Conservation (phyloP, 2,888 invertebrate genomes). For the Rhagonycha lutea region DNA sequence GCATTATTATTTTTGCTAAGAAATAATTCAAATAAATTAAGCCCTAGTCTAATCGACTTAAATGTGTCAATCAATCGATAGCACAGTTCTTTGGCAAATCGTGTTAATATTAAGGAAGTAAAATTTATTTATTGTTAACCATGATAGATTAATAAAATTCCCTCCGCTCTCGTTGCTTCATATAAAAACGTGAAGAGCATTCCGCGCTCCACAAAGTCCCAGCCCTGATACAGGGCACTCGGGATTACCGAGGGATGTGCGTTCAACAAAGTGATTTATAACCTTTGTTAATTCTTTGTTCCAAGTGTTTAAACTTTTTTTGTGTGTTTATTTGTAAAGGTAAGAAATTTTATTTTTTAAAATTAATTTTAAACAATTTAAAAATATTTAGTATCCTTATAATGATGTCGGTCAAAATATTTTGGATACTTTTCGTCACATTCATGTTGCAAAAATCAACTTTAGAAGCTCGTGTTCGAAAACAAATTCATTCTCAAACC, state of each 20-base stretch:
- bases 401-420: constrained; percentile 25
- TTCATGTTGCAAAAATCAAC: constrained; percentile 38
- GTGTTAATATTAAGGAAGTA: constrained; percentile 21
- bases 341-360: neutral
- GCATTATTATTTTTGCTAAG: neutral
- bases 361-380: neutral
- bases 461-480: constrained; percentile 42
- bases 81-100: constrained; percentile 13
- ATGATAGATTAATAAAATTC: constrained; percentile 20
- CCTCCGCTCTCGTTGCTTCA: constrained; percentile 30
- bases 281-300: neutral
- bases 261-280: constrained; percentile 23
- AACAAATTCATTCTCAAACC: constrained; percentile 39
- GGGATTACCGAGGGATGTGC: constrained; percentile 34
- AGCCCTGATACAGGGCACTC: constrained; percentile 43
- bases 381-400: constrained; percentile 2
- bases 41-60: neutral
- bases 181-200: constrained; percentile 34
- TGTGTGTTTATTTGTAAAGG: neutral
- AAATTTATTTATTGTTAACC: constrained; percentile 21
- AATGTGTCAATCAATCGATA: neutral
- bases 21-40: neutral
- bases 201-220: constrained; percentile 37
- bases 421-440: constrained; percentile 39
- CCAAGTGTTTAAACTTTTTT: neutral